Base-by-base conservation (phyloP, 35 echinoderm and acorn worm species). In the Hemicentrotus pulcherrimus region DNA sequence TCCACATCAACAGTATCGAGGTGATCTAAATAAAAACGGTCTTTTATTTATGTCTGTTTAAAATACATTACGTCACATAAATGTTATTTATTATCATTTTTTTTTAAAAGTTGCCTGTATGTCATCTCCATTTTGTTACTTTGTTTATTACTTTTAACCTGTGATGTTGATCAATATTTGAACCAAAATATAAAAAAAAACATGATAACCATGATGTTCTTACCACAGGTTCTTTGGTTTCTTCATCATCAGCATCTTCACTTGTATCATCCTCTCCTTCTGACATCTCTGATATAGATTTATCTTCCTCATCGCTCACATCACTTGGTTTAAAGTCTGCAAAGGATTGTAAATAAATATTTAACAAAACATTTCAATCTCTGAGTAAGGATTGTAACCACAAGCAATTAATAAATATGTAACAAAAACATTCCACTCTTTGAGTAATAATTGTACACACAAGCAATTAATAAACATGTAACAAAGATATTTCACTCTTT, bases 191-290 rank as follows among this genome's bases (percentile, higher is more conserved):
- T 0, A 5, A 70, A 24, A 24, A 70, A 1, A 50, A 50, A 50
- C 12, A 50, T 13, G 19, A 78, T 4, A 78, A 90, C 12, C 2
- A 90, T 45, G n/a, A 90, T 45, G 10, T 86, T 86, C 86, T 33
- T 33, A 47, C 88, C 14, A 16, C 32, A 33, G 46, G 32, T 90
- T 90, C 48, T 13, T 58, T 47, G 13, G 45, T 47, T 93, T 93
- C 91, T 31, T 93, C 91, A 50, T 93, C 91, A 50, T 93, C 91
- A n/a, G 91, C 91, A 93, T 93, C 91, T 46, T 93, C 91, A 93
- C 91, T 93, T 13, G 91, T 48, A 48, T 93, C 91, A 58, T 93
- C 91, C 24, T 93, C 91, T 91, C 33, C 90, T 58, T 50, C 91
- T 31, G 91, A 93, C 91, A 93, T 93, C 9, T 58, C 30, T 0